These are phyloP conservation scores for Zophobas atratus DNA, from an alignment of 1,140 invertebrate species.

Conservation along the genomic window DNA sequence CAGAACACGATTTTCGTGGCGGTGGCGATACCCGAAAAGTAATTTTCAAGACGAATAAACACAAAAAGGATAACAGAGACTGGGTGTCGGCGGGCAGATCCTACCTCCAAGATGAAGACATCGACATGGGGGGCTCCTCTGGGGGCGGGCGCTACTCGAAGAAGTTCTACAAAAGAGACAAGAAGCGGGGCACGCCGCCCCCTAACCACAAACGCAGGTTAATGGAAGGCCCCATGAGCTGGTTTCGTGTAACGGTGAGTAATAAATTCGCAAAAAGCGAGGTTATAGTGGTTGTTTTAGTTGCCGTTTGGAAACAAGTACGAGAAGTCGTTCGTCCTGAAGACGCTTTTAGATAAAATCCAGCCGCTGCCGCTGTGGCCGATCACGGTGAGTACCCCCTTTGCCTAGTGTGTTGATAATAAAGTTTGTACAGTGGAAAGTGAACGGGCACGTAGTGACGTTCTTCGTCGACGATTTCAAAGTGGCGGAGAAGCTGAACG, in stretches of 20 bases:
- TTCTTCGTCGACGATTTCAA: constrained; percentile 83
- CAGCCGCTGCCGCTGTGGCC: constrained; percentile 78
- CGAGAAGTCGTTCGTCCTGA: constrained; percentile 78
- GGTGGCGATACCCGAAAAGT: constrained; percentile 63
- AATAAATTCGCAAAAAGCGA: neutral
- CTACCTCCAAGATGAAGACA: constrained; percentile 72
- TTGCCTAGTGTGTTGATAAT: neutral
- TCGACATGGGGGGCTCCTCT: constrained; percentile 70
- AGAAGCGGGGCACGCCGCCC: constrained; percentile 68
- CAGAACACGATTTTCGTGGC: constrained; percentile 32
- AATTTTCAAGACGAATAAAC: constrained; percentile 70
- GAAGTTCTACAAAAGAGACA: constrained; percentile 62
- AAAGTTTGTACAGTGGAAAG: constrained; percentile 66
- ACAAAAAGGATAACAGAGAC: constrained; percentile 68
- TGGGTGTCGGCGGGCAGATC: constrained; percentile 67
- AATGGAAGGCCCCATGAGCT: constrained; percentile 69
- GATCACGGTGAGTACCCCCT: constrained; percentile 67
- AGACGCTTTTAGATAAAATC: constrained; percentile 73
- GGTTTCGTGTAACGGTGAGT: constrained; percentile 76
- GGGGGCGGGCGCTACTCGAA: constrained; percentile 55
- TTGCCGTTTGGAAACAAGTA: constrained; percentile 83
- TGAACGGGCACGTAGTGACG: constrained; percentile 70
- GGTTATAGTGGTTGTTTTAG: constrained; percentile 66
- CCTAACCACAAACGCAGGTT: constrained; percentile 67
- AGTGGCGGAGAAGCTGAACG: constrained; percentile 75